phyloP scores from a whole-genome alignment of 2,888 invertebrate species.

The Phorcus lineatus region DNA sequence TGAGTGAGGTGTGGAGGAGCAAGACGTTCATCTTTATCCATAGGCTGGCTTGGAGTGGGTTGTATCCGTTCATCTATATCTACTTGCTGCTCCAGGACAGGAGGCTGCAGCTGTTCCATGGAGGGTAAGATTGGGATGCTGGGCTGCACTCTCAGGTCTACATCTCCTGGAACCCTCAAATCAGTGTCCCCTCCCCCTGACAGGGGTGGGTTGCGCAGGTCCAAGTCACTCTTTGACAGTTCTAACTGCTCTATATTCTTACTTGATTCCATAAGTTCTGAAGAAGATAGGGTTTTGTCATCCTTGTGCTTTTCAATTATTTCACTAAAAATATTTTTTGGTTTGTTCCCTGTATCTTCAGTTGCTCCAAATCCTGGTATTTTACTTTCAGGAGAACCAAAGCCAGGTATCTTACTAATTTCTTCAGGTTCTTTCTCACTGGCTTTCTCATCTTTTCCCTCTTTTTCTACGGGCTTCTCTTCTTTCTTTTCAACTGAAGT shows the following conservation, averaged over 20 bases:
- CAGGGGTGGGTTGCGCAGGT: neutral
- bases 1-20: neutral
- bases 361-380: conserved; percentile 30
- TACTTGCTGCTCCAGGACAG: neutral
- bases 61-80: conserved; percentile 23
- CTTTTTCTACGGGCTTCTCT: conserved; percentile 29
- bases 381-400: neutral
- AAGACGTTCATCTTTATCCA: conserved; percentile 23
- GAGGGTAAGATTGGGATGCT: neutral
- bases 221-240: conserved; percentile 15
- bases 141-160: conserved; percentile 9
- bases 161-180: conserved; percentile 12
- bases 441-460: conserved; percentile 28
- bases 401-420: conserved; percentile 30
- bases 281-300: neutral
- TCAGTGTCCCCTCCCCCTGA: neutral
- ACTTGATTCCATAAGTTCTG: neutral
- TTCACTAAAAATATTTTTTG: neutral
- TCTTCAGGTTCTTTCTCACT: conserved; percentile 2
- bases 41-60: neutral
- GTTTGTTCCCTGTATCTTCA: neutral
- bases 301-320: conserved; percentile 16
- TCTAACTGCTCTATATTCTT: neutral
- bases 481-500: neutral
- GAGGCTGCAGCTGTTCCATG: neutral